These are phyloP conservation scores for Pristionchus maxplancki DNA, from an alignment of 2,888 invertebrate genomes.

Conservation along the genomic window DNA sequence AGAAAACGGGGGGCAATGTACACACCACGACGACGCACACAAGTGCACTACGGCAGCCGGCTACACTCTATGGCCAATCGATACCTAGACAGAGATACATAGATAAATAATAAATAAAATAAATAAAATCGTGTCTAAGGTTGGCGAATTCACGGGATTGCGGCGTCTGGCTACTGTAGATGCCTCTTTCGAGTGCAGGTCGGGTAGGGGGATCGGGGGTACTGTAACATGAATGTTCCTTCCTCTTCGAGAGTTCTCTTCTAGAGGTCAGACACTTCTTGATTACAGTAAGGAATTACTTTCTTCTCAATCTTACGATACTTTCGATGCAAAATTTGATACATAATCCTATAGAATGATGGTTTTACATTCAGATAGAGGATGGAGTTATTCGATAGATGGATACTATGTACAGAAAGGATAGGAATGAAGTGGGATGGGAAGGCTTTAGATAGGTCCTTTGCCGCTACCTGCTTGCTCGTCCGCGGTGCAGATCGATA, in stretches of 20 bases:
- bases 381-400: not conserved
- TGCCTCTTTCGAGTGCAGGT: conserved; percentile 13
- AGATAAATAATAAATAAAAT: not conserved
- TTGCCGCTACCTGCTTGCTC: not conserved
- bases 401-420: not conserved
- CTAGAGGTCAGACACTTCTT: not conserved
- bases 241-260: not conserved
- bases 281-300: not conserved
- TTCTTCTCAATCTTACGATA: not conserved
- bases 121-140: conserved; percentile 7
- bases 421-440: not conserved
- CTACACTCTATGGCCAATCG: conserved; percentile 32
- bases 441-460: not conserved
- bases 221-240: not conserved
- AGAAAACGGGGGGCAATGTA: conserved; percentile 1
- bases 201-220: not conserved
- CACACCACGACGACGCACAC: not conserved
- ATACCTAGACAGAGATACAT: conserved; percentile 18
- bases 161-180: conserved; percentile 42
- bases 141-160: conserved; percentile 48
- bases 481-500: not conserved
- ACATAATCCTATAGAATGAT: not conserved
- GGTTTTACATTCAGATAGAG: too few relatives aligned
- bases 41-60: conserved; percentile 46
- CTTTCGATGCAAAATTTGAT: not conserved